Evolutionary conservation across 2,888 invertebrate species (phyloP).

Genomic region (Gibbula magus): DNA sequence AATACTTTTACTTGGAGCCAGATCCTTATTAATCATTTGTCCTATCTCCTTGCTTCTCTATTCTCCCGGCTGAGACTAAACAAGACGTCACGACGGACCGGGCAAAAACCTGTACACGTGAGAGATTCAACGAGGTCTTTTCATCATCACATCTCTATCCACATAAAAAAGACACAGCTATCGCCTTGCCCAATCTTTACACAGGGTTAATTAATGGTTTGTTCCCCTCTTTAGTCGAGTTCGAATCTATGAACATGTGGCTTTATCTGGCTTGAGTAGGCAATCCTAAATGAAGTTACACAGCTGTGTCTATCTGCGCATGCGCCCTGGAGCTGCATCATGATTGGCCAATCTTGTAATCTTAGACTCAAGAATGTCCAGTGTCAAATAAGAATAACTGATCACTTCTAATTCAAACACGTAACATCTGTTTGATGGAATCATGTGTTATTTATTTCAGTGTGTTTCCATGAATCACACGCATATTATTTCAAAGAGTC

Average conservation of each 20-base stretch:
- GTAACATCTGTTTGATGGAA: not conserved
- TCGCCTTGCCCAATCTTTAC: not conserved
- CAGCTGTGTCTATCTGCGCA: not conserved
- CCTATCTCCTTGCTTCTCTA: too few species aligned
- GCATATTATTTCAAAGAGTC: too few species aligned
- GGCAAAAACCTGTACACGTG: not conserved
- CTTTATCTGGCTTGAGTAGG: slow-evolving; percentile 10
- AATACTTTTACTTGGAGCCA: too few species aligned
- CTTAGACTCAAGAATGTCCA: not conserved
- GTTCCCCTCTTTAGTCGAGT: not conserved
- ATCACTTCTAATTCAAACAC: not conserved
- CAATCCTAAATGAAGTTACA: not conserved
- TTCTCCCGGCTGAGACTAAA: slow-evolving; percentile 2
- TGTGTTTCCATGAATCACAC: too few species aligned
- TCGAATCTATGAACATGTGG: slow-evolving; percentile 4
- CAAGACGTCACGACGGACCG: not conserved
- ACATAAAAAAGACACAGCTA: not conserved
- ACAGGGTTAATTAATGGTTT: slow-evolving; percentile 7
- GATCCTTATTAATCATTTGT: too few species aligned
- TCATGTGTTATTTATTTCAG: not conserved
- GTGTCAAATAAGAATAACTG: not conserved
- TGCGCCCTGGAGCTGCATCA: not conserved
- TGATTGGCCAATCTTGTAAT: not conserved
- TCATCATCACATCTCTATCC: not conserved
- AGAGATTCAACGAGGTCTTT: not conserved